Percentiles rank a stretch among this genome's conserved stretches.
Evolutionary conservation across 2,797 vertebrate genomes (phyloP).

Genomic region (Premnoplex brunnescens): DNA sequence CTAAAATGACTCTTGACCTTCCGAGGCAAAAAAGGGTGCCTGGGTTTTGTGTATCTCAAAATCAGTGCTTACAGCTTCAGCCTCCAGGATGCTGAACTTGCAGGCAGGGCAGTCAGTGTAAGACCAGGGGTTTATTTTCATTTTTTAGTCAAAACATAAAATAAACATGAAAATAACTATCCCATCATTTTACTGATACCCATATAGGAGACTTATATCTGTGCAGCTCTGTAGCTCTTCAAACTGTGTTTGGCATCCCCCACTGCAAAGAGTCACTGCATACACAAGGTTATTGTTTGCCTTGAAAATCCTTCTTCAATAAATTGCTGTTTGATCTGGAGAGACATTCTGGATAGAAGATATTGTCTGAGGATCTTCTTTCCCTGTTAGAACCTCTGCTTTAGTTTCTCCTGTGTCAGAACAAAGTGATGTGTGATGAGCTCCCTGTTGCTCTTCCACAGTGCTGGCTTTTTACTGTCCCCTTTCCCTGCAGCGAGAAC

Average conservation of each 20-base stretch:
- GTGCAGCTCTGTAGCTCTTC: background rate
- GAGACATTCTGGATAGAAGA: background rate
- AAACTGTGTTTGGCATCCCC: fast-evolving
- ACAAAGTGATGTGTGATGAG: fast-evolving
- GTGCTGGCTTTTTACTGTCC: background rate
- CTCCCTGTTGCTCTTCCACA: background rate
- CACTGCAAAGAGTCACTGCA: background rate
- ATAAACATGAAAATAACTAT: background rate
- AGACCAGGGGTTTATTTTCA: background rate
- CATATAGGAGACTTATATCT: fast-evolving
- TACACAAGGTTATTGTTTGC: background rate
- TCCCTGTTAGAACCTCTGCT: background rate
- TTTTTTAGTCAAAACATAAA: background rate
- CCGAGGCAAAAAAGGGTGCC: background rate
- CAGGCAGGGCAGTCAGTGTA: background rate
- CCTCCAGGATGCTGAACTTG: background rate
- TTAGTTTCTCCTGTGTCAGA: background rate
- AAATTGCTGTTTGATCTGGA: background rate
- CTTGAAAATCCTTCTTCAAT: background rate
- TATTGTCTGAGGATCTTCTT: background rate
- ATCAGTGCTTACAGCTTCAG: background rate
- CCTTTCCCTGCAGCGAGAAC: background rate
- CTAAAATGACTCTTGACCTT: background rate
- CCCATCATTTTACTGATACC: background rate
- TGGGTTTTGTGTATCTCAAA: background rate